Evolutionary conservation across 2,797 vertebrate genomes (phyloP).

Genomic region (Fratercula arctica): DNA sequence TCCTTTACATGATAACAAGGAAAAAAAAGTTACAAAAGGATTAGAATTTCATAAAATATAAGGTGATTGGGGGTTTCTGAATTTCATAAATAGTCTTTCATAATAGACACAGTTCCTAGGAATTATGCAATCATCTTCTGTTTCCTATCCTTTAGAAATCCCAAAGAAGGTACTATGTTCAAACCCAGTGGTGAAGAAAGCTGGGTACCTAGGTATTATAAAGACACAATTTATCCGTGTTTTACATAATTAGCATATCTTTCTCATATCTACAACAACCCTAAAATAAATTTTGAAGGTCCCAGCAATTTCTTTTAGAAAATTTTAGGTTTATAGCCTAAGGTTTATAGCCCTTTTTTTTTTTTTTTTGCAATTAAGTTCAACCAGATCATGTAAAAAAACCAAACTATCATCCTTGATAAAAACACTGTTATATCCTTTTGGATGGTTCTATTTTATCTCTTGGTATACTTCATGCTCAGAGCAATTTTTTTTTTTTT

Average conservation of each 20-base stretch:
- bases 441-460: not conserved
- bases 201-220: not conserved
- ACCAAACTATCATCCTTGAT: not conserved
- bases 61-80: not conserved
- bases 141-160: not conserved
- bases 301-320: not conserved
- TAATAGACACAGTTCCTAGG: not conserved
- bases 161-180: not conserved
- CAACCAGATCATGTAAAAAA: not conserved
- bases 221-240: not conserved
- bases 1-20: not conserved
- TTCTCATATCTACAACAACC: not conserved
- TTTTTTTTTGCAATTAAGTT: not conserved
- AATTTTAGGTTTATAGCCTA: not conserved
- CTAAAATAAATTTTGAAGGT: not conserved
- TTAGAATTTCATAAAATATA: not conserved
- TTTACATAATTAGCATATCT: not conserved
- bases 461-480: not conserved
- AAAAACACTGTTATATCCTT: not conserved
- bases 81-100: not conserved
- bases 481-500: not conserved
- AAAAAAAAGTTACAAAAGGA: not conserved
- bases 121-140: not conserved
- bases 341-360: not conserved
- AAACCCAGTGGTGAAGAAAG: not conserved